These are phyloP conservation scores for Alosa alosa DNA, from an alignment of 2,113 vertebrate genomes.

Conservation along the genomic window DNA sequence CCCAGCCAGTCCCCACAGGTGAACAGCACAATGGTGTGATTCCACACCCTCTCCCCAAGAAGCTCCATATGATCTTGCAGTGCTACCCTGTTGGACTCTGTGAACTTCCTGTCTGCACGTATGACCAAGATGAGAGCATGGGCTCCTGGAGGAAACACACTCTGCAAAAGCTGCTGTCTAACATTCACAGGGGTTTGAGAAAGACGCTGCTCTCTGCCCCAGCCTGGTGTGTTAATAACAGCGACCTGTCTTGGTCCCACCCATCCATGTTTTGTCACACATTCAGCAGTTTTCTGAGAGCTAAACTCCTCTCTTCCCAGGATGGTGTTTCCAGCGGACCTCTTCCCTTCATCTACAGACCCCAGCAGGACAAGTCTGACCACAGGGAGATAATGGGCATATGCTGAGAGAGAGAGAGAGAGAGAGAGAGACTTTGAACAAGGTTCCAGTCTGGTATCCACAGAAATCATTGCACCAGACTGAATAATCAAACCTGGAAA, in stretches of 20 bases:
- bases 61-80: background rate
- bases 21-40: background rate
- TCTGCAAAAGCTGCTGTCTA: background rate
- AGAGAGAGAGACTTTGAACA: background rate
- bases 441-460: too few species aligned
- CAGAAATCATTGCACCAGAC: too few species aligned
- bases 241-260: background rate
- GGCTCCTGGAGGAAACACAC: slow-evolving; percentile 1
- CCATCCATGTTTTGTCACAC: background rate
- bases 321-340: background rate
- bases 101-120: background rate
- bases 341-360: background rate
- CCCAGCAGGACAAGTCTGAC: background rate
- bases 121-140: background rate
- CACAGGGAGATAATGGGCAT: background rate
- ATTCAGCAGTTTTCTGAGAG: background rate
- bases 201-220: background rate
- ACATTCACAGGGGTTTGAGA: background rate
- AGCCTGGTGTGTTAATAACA: background rate
- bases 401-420: background rate
- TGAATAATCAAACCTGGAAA: too few species aligned
- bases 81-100: background rate
- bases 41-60: background rate
- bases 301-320: background rate
- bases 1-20: background rate